Evolutionary conservation across 2,113 vertebrate species (phyloP).

Genomic region (Menidia beryllina): DNA sequence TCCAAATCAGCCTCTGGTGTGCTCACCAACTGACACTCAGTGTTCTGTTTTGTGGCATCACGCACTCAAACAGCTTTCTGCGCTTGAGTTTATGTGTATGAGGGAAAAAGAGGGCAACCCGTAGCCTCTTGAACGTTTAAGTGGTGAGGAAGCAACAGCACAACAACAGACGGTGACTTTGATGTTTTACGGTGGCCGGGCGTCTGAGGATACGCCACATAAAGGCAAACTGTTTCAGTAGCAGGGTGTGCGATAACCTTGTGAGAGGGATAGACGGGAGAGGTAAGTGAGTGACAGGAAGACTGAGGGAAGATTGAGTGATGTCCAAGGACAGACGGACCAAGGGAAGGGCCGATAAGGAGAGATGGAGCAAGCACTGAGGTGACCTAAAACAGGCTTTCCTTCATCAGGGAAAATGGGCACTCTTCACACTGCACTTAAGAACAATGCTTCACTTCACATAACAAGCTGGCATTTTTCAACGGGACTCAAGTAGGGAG

Average conservation of each 20-base stretch:
- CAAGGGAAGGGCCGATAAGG: conserved; percentile 71
- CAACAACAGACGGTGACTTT: conserved; percentile 36
- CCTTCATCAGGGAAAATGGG: conserved; percentile 41
- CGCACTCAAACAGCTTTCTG: conserved; percentile 26
- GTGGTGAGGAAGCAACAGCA: conserved; percentile 21
- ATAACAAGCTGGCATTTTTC: conserved; percentile 40
- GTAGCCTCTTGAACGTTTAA: conserved; percentile 46
- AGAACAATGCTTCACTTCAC: conserved; percentile 29
- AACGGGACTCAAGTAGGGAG: conserved; percentile 35
- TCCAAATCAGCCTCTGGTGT: conserved; percentile 57
- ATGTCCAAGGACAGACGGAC: conserved; percentile 74
- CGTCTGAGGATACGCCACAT: conserved; percentile 38
- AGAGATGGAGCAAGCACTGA: conserved; percentile 72
- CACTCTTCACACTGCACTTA: conserved; percentile 19
- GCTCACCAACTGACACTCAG: conserved; percentile 61
- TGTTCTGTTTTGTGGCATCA: conserved; percentile 43
- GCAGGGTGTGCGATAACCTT: conserved; percentile 69
- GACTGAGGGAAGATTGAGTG: conserved; percentile 66
- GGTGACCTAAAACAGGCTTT: conserved; percentile 68
- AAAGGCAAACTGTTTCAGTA: conserved; percentile 37
- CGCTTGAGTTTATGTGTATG: conserved; percentile 24
- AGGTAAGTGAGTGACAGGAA: conserved; percentile 68
- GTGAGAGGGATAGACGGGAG: conserved; percentile 59
- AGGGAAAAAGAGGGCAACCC: conserved; percentile 30
- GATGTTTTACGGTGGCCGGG: conserved; percentile 42